A percentile compares a stretch with the other conserved stretches of the same genome.
Conservation (phyloP, 2,797 vertebrate species). For the Novumbra hubbsi region DNA sequence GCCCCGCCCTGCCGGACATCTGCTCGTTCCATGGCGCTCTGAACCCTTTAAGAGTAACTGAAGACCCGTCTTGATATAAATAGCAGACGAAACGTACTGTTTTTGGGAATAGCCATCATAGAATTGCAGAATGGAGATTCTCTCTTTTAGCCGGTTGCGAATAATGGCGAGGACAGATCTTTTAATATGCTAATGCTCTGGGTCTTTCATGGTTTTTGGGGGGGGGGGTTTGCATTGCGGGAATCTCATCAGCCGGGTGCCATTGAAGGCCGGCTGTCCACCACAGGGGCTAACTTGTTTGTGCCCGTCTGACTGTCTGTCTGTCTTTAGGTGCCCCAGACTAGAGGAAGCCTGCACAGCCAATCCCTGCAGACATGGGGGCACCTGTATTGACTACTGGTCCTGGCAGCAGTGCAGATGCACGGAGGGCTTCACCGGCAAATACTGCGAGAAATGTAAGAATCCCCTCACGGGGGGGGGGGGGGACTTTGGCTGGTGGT, state of each 20-base stretch:
- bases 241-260: slow-evolving; percentile 33
- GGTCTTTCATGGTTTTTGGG: slow-evolving; percentile 48
- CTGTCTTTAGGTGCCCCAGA: slow-evolving; percentile 84
- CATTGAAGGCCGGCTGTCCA: slow-evolving; percentile 44
- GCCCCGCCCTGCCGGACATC: neutral
- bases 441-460: slow-evolving; percentile 94
- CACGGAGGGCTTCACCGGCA: slow-evolving; percentile 88
- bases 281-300: slow-evolving; percentile 17
- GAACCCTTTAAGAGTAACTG: neutral
- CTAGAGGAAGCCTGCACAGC: slow-evolving; percentile 86
- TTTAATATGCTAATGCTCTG: slow-evolving; percentile 74
- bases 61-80: neutral
- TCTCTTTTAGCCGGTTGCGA: slow-evolving; percentile 52
- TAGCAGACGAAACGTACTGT: slow-evolving; percentile 15
- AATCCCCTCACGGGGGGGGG: neutral
- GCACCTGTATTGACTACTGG: slow-evolving; percentile 92
- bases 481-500: neutral
- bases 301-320: slow-evolving; percentile 16
- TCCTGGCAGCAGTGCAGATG: slow-evolving; percentile 96
- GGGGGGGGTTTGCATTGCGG: slow-evolving; percentile 55
- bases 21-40: neutral
- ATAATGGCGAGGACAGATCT: slow-evolving; percentile 57
- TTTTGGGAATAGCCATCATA: slow-evolving; percentile 43
- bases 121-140: slow-evolving; percentile 49
- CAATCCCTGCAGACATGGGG: slow-evolving; percentile 89